A percentile compares a stretch with the other conserved stretches of the same genome.
Conservation (phyloP, 2,113 vertebrate species). For the Suricata suricatta region DNA sequence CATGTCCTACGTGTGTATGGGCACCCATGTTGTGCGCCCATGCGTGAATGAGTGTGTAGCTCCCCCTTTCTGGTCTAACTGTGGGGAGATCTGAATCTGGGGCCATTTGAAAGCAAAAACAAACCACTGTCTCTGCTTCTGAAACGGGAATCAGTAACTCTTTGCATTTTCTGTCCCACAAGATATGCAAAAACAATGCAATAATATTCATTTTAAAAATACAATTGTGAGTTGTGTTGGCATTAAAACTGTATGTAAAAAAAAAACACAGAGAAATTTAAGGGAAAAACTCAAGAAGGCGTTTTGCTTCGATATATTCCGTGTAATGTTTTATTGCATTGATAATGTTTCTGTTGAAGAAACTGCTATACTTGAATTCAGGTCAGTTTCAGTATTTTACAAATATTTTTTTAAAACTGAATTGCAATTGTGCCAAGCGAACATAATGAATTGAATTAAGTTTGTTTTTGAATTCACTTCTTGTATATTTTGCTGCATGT, state of each 20-base stretch:
- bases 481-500: slow-evolving; percentile 94
- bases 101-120: slow-evolving; percentile 84
- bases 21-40: slow-evolving; percentile 6
- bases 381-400: slow-evolving; percentile 95
- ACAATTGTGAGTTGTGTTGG: slow-evolving; percentile 86
- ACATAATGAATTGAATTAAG: slow-evolving; percentile 86
- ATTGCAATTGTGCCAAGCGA: slow-evolving; percentile 90
- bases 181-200: slow-evolving; percentile 99
- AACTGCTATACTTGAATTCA: slow-evolving; percentile 98
- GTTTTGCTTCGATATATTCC: slow-evolving; percentile 87
- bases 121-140: slow-evolving; percentile 87
- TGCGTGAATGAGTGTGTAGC: slow-evolving; percentile 50
- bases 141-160: slow-evolving; percentile 88
- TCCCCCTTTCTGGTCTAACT: slow-evolving; percentile 74
- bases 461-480: slow-evolving; percentile 88
- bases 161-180: slow-evolving; percentile 94
- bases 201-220: slow-evolving; percentile 93
- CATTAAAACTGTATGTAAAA: slow-evolving; percentile 91
- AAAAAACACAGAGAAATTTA: slow-evolving; percentile 74
- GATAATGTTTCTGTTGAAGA: slow-evolving; percentile 93
- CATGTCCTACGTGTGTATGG: slow-evolving; percentile 60
- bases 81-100: slow-evolving; percentile 79
- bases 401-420: slow-evolving; percentile 91
- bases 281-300: slow-evolving; percentile 80
- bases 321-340: slow-evolving; percentile 92